Evolutionary conservation across 2,113 vertebrate genomes (phyloP).

Genomic region (Fregata magnificens): DNA sequence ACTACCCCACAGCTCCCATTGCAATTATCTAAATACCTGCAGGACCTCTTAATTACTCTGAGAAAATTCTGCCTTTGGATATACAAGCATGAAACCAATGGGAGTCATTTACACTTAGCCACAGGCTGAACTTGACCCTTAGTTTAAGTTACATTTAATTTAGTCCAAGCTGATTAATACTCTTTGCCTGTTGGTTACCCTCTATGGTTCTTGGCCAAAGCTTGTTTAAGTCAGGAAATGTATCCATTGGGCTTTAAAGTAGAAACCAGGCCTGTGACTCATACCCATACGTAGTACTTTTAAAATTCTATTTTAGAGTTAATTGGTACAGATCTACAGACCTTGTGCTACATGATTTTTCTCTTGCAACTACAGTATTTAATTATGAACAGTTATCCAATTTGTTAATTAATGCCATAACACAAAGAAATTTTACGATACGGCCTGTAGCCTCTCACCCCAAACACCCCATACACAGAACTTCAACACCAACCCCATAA

Average conservation of each 20-base stretch:
- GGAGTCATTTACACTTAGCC: not conserved
- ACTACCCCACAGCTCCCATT: not conserved
- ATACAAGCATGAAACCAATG: not conserved
- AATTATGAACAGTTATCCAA: not conserved
- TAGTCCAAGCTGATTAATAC: not conserved
- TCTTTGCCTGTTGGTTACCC: not conserved
- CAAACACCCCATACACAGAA: not conserved
- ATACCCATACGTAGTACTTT: not conserved
- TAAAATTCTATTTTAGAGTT: not conserved
- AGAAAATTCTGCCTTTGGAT: constrained; percentile 11
- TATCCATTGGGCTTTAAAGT: not conserved
- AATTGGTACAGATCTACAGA: not conserved
- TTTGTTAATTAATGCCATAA: not conserved
- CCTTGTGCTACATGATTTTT: not conserved
- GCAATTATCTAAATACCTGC: constrained; percentile 1
- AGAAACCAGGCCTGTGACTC: not conserved
- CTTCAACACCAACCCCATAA: not conserved
- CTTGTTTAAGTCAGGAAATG: not conserved
- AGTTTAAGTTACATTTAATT: not conserved
- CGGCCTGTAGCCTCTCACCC: not conserved
- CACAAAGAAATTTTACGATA: not conserved
- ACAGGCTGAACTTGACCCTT: constrained; percentile 15
- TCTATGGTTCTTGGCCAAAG: not conserved
- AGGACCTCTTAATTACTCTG: constrained; percentile 12
- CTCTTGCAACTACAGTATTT: not conserved